Evolutionary conservation across 1,140 invertebrate genomes (phyloP).

Genomic region (Meteorus sp.): DNA sequence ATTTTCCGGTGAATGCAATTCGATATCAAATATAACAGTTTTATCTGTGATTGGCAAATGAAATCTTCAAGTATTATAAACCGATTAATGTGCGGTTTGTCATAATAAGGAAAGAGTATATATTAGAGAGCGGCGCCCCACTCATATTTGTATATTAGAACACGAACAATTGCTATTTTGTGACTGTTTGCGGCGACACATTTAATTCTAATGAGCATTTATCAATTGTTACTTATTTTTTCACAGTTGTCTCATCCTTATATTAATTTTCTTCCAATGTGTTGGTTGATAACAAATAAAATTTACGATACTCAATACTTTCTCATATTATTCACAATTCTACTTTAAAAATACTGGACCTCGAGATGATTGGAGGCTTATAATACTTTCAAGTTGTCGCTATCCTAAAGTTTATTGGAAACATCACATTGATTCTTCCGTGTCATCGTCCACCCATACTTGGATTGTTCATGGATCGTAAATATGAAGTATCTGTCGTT

Average conservation of each 20-base stretch:
- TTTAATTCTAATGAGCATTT: slow-evolving; percentile 16
- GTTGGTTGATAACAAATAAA: too few relatives aligned
- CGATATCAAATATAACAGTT: background rate
- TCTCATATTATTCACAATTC: slow-evolving; percentile 1
- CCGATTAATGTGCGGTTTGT: too few relatives aligned
- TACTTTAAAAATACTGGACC: background rate
- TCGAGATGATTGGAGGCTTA: background rate
- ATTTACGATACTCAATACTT: too few relatives aligned
- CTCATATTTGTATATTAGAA: too few relatives aligned
- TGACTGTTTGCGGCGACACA: too few relatives aligned
- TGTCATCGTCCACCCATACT: slow-evolving; percentile 45
- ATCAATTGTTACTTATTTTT: background rate
- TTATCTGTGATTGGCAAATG: slow-evolving; percentile 16
- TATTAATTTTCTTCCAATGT: too few relatives aligned
- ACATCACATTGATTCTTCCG: background rate
- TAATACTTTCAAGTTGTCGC: background rate
- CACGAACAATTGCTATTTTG: too few relatives aligned
- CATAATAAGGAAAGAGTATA: too few relatives aligned
- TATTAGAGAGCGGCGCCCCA: too few relatives aligned
- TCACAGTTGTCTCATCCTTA: too few relatives aligned
- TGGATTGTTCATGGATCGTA: slow-evolving; percentile 41
- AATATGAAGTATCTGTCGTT: slow-evolving; percentile 37
- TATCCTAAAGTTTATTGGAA: background rate
- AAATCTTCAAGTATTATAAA: slow-evolving; percentile 10
- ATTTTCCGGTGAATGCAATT: background rate